Conservation (phyloP, 2,888 invertebrate genomes). For the Eupithecia exiguata region DNA sequence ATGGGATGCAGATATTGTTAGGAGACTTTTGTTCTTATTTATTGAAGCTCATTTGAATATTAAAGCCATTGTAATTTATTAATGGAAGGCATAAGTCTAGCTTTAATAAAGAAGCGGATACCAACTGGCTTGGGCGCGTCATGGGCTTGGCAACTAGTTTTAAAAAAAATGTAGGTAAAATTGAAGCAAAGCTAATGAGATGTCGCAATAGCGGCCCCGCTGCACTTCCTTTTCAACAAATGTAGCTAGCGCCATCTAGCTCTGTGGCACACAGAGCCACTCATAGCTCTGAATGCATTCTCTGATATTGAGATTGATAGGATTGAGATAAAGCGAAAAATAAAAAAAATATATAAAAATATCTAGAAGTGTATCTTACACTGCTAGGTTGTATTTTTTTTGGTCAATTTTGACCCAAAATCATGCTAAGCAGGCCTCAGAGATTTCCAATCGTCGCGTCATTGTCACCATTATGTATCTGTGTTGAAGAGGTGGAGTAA, state of each 20-base stretch:
- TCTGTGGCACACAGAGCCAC: too few species aligned
- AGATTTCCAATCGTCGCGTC: too few species aligned
- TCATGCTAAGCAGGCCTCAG: too few species aligned
- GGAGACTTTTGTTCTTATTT: slow-evolving; percentile 25
- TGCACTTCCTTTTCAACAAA: background rate
- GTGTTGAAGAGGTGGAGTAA: too few species aligned
- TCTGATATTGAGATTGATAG: too few species aligned
- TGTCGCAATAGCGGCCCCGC: background rate
- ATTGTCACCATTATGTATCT: too few species aligned
- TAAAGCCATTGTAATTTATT: slow-evolving; percentile 18
- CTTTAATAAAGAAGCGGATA: background rate
- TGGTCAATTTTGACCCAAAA: too few species aligned
- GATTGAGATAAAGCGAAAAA: too few species aligned
- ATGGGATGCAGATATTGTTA: slow-evolving; percentile 37
- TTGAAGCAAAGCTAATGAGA: background rate
- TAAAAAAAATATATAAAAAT: too few species aligned
- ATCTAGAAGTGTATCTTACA: too few species aligned
- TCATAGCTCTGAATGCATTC: too few species aligned
- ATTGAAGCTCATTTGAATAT: slow-evolving; percentile 24
- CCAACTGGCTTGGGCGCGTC: background rate
- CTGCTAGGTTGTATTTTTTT: too few species aligned
- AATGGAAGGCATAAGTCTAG: slow-evolving; percentile 7
- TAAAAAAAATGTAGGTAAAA: background rate
- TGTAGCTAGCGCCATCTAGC: background rate
- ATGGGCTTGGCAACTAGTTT: slow-evolving; percentile 1